phyloP scores from a whole-genome alignment of 1,140 invertebrate genomes.

The Hylyphantes graminicola region DNA sequence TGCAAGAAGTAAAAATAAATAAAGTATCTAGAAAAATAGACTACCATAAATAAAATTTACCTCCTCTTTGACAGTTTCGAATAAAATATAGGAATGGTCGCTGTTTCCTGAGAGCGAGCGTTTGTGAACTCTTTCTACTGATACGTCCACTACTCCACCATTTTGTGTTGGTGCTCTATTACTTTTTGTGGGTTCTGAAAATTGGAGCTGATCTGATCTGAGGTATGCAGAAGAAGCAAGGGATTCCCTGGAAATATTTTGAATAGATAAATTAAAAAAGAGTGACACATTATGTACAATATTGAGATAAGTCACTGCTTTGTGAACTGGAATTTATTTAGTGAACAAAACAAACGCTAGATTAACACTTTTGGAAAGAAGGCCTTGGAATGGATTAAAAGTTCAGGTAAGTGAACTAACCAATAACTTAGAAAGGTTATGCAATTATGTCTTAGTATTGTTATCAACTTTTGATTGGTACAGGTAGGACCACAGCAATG shows the following conservation, averaged over 20 bases:
- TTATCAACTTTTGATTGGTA: no score
- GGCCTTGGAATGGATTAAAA: no score
- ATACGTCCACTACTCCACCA: slow-evolving; percentile 7
- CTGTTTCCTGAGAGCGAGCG: slow-evolving; percentile 25
- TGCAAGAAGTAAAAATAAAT: no score
- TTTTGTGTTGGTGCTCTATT: neutral
- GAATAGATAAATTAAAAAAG: neutral
- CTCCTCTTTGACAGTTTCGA: slow-evolving; percentile 52
- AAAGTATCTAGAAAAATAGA: no score
- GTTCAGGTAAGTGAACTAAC: no score
- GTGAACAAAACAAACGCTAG: no score
- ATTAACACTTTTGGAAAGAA: no score
- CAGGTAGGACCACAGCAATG: no score
- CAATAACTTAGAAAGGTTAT: no score
- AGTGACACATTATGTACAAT: neutral
- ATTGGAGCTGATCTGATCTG: slow-evolving; percentile 33
- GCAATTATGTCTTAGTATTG: no score
- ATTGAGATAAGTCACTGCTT: neutral
- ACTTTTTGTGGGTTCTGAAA: neutral
- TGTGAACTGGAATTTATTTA: no score
- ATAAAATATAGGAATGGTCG: slow-evolving; percentile 49
- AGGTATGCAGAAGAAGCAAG: slow-evolving; percentile 38
- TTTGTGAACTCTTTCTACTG: slow-evolving; percentile 33
- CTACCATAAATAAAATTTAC: neutral
- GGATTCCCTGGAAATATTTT: slow-evolving; percentile 10